Percentiles rank a stretch among this genome's conserved stretches.
These are phyloP conservation scores for Teleopsis dalmanni DNA, from an alignment of 1,140 invertebrate species.

Conservation along the genomic window DNA sequence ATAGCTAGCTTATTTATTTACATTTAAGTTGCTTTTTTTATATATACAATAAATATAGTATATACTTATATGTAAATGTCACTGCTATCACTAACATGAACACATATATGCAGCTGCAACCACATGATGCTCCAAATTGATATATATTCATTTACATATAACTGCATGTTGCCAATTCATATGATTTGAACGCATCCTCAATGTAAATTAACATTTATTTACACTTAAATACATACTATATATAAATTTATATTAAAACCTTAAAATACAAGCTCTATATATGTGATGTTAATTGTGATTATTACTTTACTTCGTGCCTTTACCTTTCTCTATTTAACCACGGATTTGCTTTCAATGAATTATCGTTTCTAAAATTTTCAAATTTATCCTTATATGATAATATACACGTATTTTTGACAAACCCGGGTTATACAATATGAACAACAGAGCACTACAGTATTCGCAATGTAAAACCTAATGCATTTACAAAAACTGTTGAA, in stretches of 20 bases:
- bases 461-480: constrained; percentile 39
- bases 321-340: background rate
- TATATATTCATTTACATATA: background rate
- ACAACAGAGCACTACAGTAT: constrained; percentile 43
- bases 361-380: background rate
- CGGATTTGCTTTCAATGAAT: background rate
- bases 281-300: constrained; percentile 5
- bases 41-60: background rate
- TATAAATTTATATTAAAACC: background rate
- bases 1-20: constrained; percentile 3
- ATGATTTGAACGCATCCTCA: background rate
- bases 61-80: constrained; percentile 5
- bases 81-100: background rate
- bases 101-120: background rate
- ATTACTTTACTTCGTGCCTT: constrained; percentile 8
- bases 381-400: background rate
- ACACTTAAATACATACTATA: background rate
- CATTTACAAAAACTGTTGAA: constrained; percentile 37
- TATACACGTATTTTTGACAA: background rate
- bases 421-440: background rate
- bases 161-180: constrained; percentile 6
- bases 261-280: background rate
- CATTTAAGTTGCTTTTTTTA: constrained; percentile 2
- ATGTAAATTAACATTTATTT: background rate
- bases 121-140: background rate